A percentile compares a stretch with the other conserved stretches of the same genome.
Evolutionary conservation across 1,140 invertebrate species (phyloP).

Genomic region (Musca vetustissima): DNA sequence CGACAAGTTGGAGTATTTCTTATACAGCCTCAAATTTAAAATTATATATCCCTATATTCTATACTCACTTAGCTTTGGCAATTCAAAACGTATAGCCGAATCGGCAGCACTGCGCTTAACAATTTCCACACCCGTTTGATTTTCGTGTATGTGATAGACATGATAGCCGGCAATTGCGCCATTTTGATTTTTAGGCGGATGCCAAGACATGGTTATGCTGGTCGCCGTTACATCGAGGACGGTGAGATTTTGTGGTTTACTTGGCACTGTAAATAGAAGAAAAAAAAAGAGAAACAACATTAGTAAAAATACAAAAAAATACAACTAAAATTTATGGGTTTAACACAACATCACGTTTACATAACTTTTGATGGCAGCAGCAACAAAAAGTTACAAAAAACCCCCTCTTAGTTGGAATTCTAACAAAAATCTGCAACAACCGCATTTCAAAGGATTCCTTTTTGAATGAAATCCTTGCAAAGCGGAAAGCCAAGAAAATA

Average conservation of each 20-base stretch:
- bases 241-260: slow-evolving; percentile 78
- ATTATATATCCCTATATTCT: too few species aligned
- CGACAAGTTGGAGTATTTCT: too few species aligned
- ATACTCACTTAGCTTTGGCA: slow-evolving; percentile 67
- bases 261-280: slow-evolving; percentile 67
- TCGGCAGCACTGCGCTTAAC: slow-evolving; percentile 58
- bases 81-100: slow-evolving; percentile 59
- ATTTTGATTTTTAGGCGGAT: slow-evolving; percentile 71
- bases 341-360: too few species aligned
- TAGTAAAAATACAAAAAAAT: neutral
- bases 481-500: too few species aligned
- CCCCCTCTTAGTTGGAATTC: too few species aligned
- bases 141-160: slow-evolving; percentile 70
- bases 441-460: too few species aligned
- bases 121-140: slow-evolving; percentile 66
- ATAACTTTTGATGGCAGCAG: too few species aligned
- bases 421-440: too few species aligned
- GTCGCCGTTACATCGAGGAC: slow-evolving; percentile 72
- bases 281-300: slow-evolving; percentile 13
- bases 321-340: too few species aligned
- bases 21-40: too few species aligned
- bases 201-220: slow-evolving; percentile 78
- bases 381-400: too few species aligned
- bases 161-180: slow-evolving; percentile 71
- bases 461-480: too few species aligned